Conservation (phyloP, 2,113 vertebrate genomes). For the Orycteropus afer region DNA sequence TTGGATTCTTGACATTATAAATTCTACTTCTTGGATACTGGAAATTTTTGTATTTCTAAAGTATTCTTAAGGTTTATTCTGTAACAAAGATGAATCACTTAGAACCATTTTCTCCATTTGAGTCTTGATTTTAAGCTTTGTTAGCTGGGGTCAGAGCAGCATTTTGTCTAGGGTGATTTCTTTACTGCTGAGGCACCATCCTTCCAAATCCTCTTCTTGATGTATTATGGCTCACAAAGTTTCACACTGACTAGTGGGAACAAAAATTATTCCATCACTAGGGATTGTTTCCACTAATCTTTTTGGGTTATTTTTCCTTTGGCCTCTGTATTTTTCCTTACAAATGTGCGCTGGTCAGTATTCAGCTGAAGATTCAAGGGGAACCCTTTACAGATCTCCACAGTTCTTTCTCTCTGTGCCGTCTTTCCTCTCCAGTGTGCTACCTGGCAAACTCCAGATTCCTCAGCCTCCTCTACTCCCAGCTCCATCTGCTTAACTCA, state of each 20-base stretch:
- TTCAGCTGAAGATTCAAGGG: not conserved
- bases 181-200: not conserved
- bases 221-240: not conserved
- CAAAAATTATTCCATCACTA: not conserved
- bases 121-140: not conserved
- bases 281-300: not conserved
- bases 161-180: not conserved
- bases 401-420: not conserved
- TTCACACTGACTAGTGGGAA: not conserved
- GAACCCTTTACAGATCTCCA: not conserved
- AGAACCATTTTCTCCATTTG: conserved; percentile 7
- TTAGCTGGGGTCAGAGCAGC: not conserved
- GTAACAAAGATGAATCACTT: not conserved
- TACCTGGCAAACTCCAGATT: not conserved
- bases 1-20: conserved; percentile 10
- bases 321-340: not conserved
- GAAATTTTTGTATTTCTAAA: conserved; percentile 18
- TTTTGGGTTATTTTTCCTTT: not conserved
- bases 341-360: not conserved
- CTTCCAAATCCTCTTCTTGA: not conserved
- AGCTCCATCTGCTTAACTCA: no score
- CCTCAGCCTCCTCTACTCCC: not conserved
- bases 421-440: not conserved
- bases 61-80: not conserved
- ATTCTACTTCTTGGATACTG: not conserved